Conservation (phyloP, 2,888 invertebrate genomes). For the Ashinkailepas kermadecensis region DNA sequence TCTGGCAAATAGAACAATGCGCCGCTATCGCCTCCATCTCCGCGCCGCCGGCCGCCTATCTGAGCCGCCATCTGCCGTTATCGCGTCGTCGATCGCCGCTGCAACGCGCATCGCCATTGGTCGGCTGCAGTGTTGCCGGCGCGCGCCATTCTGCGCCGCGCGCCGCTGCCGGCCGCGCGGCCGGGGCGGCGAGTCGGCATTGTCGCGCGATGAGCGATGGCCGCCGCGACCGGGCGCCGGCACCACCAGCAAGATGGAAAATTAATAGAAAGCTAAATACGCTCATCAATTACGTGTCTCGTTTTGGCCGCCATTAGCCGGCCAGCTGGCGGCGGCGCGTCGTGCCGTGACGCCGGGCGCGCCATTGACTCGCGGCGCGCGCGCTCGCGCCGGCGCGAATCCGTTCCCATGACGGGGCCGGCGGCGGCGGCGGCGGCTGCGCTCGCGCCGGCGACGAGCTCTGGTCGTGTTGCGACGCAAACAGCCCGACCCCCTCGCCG, state of each 20-base stretch:
- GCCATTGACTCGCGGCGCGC: not conserved
- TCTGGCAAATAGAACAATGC: not conserved
- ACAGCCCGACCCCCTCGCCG: not conserved
- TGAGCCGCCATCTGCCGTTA: not conserved
- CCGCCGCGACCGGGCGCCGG: not conserved
- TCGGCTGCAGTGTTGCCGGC: not conserved
- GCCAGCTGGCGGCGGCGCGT: conserved; percentile 4
- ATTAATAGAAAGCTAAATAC: conserved; percentile 23
- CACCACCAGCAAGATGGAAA: conserved; percentile 22
- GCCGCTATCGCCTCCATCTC: not conserved
- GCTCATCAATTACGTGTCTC: conserved; percentile 19
- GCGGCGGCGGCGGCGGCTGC: not conserved
- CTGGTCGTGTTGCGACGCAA: not conserved
- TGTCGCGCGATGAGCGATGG: conserved; percentile 19
- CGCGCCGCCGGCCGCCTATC: not conserved
- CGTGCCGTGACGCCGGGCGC: not conserved
- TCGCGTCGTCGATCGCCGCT: not conserved
- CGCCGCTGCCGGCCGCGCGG: not conserved
- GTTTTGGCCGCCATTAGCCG: conserved; percentile 14
- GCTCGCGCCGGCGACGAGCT: not conserved
- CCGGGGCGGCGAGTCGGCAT: not conserved
- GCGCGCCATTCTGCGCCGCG: conserved; percentile 7
- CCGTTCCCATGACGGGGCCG: not conserved
- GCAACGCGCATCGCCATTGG: conserved; percentile 15
- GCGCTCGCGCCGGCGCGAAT: not conserved